phyloP scores from a whole-genome alignment of 1,140 invertebrate genomes.

The Akabosia matsudoensis region DNA sequence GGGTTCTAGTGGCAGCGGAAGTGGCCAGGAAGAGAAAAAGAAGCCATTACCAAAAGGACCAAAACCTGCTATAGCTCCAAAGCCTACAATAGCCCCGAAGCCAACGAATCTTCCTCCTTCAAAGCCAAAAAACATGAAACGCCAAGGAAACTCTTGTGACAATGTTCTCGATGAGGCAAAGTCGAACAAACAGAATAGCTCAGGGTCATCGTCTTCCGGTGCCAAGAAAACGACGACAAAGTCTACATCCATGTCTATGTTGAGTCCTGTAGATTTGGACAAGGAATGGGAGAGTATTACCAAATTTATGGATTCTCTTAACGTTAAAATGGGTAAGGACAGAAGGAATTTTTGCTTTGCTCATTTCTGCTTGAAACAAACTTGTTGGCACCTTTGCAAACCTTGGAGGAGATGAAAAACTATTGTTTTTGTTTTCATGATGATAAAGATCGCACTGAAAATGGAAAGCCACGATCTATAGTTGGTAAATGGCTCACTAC shows the following conservation, averaged over 20 bases:
- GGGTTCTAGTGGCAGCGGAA: neutral
- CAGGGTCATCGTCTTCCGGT: conserved; percentile 38
- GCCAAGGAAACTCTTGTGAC: conserved; percentile 56
- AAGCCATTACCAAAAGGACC: conserved; percentile 20
- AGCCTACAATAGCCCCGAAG: conserved; percentile 44
- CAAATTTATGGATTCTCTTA: conserved; percentile 89
- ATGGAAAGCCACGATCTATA: conserved; percentile 47
- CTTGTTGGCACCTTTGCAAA: neutral
- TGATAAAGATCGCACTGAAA: conserved; percentile 22
- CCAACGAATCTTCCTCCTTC: conserved; percentile 36
- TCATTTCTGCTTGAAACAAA: neutral
- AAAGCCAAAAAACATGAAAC: conserved; percentile 45
- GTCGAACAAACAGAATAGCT: conserved; percentile 51
- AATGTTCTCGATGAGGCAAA: conserved; percentile 60
- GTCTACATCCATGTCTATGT: conserved; percentile 61
- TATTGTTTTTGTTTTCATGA: conserved; percentile 27
- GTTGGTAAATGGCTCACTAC: conserved; percentile 75
- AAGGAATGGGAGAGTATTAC: conserved; percentile 94
- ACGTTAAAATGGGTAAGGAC: conserved; percentile 52
- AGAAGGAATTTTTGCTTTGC: neutral
- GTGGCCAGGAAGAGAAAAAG: conserved; percentile 9
- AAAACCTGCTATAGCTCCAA: conserved; percentile 35
- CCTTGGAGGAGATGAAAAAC: neutral
- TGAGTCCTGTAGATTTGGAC: conserved; percentile 85
- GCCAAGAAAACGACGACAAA: conserved; percentile 52